Evolutionary conservation across 1,140 invertebrate species (phyloP).

Genomic region (Plutomurus gul): DNA sequence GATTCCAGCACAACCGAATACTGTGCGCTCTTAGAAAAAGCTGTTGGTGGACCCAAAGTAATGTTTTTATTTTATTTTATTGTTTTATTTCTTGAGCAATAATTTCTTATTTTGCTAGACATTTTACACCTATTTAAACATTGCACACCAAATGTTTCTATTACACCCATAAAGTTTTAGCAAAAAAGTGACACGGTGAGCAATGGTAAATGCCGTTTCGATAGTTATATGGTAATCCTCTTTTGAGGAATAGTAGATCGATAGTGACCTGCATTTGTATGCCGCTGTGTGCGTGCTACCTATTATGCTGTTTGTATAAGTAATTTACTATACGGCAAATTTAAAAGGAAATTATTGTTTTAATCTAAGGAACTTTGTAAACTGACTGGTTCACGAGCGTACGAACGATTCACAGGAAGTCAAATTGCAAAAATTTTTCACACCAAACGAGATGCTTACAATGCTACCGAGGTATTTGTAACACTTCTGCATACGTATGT

Average conservation of each 20-base stretch:
- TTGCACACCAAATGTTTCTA: neutral
- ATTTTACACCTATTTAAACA: neutral
- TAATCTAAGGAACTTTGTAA: constrained; percentile 70
- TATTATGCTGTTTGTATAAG: no score
- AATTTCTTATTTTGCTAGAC: constrained; percentile 5
- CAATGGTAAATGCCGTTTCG: no score
- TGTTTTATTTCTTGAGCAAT: constrained; percentile 35
- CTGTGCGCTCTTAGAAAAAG: constrained; percentile 77
- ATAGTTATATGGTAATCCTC: no score
- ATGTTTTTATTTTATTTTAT: constrained; percentile 30
- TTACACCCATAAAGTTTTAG: no score
- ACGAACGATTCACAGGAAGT: constrained; percentile 89
- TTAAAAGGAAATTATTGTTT: neutral
- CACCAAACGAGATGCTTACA: constrained; percentile 73
- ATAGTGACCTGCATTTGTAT: no score
- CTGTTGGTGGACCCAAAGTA: constrained; percentile 77
- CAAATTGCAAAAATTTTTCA: constrained; percentile 89
- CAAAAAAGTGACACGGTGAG: no score
- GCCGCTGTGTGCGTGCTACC: no score
- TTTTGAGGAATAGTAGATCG: no score
- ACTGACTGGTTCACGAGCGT: constrained; percentile 89
- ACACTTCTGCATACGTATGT: neutral
- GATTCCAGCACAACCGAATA: constrained; percentile 85
- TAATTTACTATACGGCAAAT: neutral
- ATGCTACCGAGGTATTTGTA: constrained; percentile 73